Evolutionary conservation across 2,888 invertebrate species (phyloP).

Genomic region (Sthenelais limicola): DNA sequence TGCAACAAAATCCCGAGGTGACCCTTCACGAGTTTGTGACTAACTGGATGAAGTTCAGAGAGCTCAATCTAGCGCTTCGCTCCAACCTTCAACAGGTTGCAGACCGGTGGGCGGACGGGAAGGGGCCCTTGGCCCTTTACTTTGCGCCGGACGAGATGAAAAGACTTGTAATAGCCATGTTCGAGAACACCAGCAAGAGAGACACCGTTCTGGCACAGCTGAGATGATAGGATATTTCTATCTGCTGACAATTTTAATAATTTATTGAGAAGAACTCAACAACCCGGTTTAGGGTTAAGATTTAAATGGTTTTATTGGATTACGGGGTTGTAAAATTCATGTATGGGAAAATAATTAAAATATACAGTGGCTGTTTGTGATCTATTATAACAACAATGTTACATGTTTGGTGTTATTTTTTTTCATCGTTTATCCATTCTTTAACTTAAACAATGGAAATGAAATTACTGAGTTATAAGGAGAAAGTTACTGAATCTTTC

Average conservation of each 20-base stretch:
- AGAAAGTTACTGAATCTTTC: too few species aligned
- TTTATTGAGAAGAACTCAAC: too few species aligned
- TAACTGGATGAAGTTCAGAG: constrained; percentile 51
- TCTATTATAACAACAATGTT: too few species aligned
- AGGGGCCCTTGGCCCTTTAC: constrained; percentile 54
- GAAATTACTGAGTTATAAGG: too few species aligned
- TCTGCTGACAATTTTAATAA: background rate
- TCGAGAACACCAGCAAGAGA: constrained; percentile 53
- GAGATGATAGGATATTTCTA: constrained; percentile 19
- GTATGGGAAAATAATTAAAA: too few species aligned
- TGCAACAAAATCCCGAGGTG: constrained; percentile 40
- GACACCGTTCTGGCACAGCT: constrained; percentile 49
- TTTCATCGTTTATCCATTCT: too few species aligned
- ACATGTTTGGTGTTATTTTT: too few species aligned
- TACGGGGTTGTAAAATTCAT: too few species aligned
- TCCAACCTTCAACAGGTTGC: constrained; percentile 47
- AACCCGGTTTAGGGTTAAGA: too few species aligned
- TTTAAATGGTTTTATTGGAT: too few species aligned
- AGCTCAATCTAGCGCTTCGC: constrained; percentile 46
- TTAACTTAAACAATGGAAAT: too few species aligned
- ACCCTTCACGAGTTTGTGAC: constrained; percentile 50
- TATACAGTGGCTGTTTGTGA: too few species aligned
- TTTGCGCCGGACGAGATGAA: constrained; percentile 50
- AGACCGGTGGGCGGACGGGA: constrained; percentile 55
- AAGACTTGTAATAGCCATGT: constrained; percentile 51